Evolutionary conservation across 2,113 vertebrate genomes (phyloP), one percentile per base, ranked within the genome.

Genomic region (Bubo scandiacus): DNA sequence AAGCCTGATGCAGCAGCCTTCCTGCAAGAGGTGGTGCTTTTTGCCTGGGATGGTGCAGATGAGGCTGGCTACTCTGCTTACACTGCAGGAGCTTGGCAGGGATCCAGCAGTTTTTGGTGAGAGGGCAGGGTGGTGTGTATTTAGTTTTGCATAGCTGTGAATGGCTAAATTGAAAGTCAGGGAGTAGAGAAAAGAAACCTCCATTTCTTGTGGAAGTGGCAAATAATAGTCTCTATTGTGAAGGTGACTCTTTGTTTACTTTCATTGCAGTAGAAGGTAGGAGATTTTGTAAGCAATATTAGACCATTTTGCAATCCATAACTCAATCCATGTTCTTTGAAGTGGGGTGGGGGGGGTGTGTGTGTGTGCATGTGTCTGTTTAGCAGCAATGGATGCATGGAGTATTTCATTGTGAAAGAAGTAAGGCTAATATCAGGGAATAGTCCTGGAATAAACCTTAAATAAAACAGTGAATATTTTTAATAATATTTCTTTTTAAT

Each of bases 401-500:
- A 95, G 51, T 65, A 81, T 89, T 96, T 89, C 2, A 15, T 70
- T 70, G 27, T 45, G 40, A 80, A 94, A 75, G 27, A 81, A 42
- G 61, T 58, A 54, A 40, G 52, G 36, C 15, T 84, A 20, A 27
- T 65, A 49, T 10, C 29, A 45, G 70, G 32, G 43, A 94, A 68
- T 11, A 86, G 27, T 65, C 52, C 68, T 57, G 40, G 22, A 81
- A 79, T 58, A 72, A 87, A 51, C 65, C 40, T 83, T 30, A 79
- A 63, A 63, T 79, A 65, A 91, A 84, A 72, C 8, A 75, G 22
- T 63, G 72, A 74, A 34, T 88, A 63, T 91, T 92, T 88, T 96
- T 70, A 52, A 20, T 71, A 49, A 81, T 65, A 62, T 45, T 93
- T 88, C 10, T 88, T 94, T 93, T 90, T 91, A 94, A 95, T 94